Evolutionary conservation across 1,140 invertebrate genomes (phyloP).

Genomic region (Drosophila pseudoananassae): DNA sequence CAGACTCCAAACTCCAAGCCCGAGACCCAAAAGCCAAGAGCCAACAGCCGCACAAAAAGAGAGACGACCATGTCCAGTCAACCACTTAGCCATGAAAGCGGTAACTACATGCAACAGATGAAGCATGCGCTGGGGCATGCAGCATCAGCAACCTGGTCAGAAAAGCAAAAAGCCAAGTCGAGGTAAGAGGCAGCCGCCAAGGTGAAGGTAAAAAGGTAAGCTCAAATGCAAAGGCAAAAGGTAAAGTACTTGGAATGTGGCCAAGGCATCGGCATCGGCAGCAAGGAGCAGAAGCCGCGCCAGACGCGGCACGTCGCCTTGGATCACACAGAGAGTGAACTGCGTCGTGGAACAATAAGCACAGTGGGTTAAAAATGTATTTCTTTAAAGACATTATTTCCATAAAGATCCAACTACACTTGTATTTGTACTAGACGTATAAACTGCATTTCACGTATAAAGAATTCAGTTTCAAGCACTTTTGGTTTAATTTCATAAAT

Average conservation of each 20-base stretch:
- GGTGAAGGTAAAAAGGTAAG: conserved; percentile 58
- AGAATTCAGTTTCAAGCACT: no score
- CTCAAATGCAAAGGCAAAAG: conserved; percentile 56
- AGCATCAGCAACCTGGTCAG: conserved; percentile 38
- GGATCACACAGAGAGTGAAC: conserved; percentile 70
- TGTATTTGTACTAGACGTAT: neutral
- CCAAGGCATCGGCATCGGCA: conserved; percentile 20
- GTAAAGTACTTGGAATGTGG: conserved; percentile 75
- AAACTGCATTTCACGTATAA: no score
- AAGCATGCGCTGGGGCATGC: conserved; percentile 77
- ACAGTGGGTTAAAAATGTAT: conserved; percentile 23
- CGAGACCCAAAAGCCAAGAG: neutral
- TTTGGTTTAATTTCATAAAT: no score
- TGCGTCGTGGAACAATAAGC: conserved; percentile 47
- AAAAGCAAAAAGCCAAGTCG: conserved; percentile 57
- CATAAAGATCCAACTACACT: neutral
- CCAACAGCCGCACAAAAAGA: conserved; percentile 10
- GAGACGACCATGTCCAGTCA: conserved; percentile 81
- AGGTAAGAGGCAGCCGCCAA: conserved; percentile 30
- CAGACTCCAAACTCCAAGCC: neutral
- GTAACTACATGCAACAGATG: conserved; percentile 82
- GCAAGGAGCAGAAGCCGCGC: conserved; percentile 50
- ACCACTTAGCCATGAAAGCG: conserved; percentile 82
- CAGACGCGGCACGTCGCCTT: conserved; percentile 64
- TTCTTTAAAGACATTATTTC: neutral